A percentile compares a stretch with the other conserved stretches of the same genome.
Evolutionary conservation across 2,888 invertebrate genomes (phyloP).

Genomic region (Mesoligia furuncula): DNA sequence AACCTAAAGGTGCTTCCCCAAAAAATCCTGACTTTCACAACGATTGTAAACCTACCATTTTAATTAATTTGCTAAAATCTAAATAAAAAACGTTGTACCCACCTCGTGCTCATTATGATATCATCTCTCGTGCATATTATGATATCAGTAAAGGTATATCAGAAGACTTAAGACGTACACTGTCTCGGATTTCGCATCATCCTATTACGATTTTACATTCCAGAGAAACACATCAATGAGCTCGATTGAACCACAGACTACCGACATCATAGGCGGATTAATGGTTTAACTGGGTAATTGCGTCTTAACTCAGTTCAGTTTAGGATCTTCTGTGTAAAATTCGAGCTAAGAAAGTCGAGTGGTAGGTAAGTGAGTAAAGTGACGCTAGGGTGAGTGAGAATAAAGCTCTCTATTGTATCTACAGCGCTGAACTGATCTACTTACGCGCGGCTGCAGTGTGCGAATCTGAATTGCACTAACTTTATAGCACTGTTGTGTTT

Average conservation of each 20-base stretch:
- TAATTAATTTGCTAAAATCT: not conserved
- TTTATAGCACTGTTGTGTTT: slow-evolving; percentile 39
- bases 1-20: not conserved
- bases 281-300: slow-evolving; percentile 37
- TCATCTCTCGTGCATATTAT: too few species aligned
- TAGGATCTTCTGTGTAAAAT: slow-evolving; percentile 23
- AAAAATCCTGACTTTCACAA: not conserved
- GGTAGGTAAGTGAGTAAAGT: slow-evolving; percentile 15
- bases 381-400: slow-evolving; percentile 19
- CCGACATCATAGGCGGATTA: slow-evolving; percentile 32
- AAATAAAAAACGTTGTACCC: not conserved
- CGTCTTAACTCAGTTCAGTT: slow-evolving; percentile 12
- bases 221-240: slow-evolving; percentile 46
- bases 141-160: slow-evolving; percentile 4
- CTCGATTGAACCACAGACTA: slow-evolving; percentile 35
- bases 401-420: slow-evolving; percentile 21
- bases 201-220: slow-evolving; percentile 39
- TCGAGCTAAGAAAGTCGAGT: slow-evolving; percentile 9
- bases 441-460: slow-evolving; percentile 44
- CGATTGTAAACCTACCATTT: not conserved
- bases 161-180: slow-evolving; percentile 35
- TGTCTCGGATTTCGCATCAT: slow-evolving; percentile 43
- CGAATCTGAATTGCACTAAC: slow-evolving; percentile 33
- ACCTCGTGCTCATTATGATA: too few species aligned
- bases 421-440: slow-evolving; percentile 28